phyloP scores from a whole-genome alignment of 2,888 invertebrate species.

The Ichneumoninae sp. region DNA sequence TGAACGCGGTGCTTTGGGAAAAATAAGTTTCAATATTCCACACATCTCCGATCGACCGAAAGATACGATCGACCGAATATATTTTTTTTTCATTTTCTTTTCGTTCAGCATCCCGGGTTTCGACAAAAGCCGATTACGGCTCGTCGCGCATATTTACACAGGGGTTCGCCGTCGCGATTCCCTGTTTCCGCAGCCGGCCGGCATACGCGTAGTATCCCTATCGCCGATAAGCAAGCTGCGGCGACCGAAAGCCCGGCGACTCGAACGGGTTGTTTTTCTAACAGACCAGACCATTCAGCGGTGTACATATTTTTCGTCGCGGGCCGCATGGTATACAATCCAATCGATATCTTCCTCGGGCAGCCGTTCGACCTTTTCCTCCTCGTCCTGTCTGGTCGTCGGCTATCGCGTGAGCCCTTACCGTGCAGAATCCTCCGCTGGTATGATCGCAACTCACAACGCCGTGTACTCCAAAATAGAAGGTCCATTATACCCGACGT shows the following conservation, averaged over 20 bases:
- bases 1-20: neutral
- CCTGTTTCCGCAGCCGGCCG: constrained; percentile 36
- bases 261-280: constrained; percentile 65
- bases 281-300: constrained; percentile 63
- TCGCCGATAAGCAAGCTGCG: constrained; percentile 60
- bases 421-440: neutral
- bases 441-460: neutral
- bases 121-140: constrained; percentile 51
- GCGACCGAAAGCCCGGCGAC: constrained; percentile 29
- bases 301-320: constrained; percentile 45
- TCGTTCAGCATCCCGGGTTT: constrained; percentile 45
- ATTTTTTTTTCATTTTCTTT: neutral
- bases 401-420: neutral
- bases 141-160: constrained; percentile 52
- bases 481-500: constrained; percentile 2
- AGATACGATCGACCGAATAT: neutral
- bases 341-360: constrained; percentile 61
- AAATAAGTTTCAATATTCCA: neutral
- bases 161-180: constrained; percentile 44
- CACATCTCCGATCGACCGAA: neutral
- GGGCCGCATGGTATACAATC: constrained; percentile 43
- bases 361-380: constrained; percentile 24
- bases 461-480: constrained; percentile 15
- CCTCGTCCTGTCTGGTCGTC: constrained; percentile 8
- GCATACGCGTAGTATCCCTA: constrained; percentile 13